Conservation (phyloP, 2,797 vertebrate species). For the Threskiornis aethiopicus region DNA sequence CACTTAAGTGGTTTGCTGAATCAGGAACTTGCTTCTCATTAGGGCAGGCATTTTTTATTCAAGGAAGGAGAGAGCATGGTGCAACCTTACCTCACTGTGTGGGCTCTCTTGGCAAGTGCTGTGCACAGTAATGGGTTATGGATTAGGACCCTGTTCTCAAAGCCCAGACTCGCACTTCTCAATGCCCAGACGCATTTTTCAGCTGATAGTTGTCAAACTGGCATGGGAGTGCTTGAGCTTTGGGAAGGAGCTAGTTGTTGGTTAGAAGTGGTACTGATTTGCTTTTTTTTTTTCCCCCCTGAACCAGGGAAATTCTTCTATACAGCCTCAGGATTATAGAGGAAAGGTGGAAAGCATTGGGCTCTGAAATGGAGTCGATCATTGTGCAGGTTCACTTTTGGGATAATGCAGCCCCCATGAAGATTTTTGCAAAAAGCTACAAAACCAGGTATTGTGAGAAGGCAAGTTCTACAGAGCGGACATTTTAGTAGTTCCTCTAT, state of each 20-base stretch:
- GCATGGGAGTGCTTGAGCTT: background rate
- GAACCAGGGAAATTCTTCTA: background rate
- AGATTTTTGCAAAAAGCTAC: background rate
- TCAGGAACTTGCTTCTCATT: slow-evolving; percentile 56
- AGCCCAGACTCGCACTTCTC: background rate
- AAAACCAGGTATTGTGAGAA: background rate
- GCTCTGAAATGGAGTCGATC: background rate
- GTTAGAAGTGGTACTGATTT: background rate
- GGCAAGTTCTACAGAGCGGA: background rate
- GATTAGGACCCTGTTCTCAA: slow-evolving; percentile 4
- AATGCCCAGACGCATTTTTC: background rate
- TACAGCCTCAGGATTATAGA: background rate
- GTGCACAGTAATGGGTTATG: background rate
- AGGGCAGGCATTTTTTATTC: slow-evolving; percentile 25
- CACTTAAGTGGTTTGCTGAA: slow-evolving; percentile 63
- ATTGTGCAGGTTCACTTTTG: background rate
- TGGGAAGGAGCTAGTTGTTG: background rate
- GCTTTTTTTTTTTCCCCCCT: background rate
- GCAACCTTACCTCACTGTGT: slow-evolving; percentile 25
- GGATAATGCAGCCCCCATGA: background rate
- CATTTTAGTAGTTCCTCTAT: background rate
- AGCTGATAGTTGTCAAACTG: background rate
- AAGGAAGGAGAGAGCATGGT: background rate
- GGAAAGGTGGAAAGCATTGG: background rate
- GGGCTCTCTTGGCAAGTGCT: slow-evolving; percentile 15